Conservation (phyloP, 2,113 vertebrate species). For the Ahaetulla prasina region DNA sequence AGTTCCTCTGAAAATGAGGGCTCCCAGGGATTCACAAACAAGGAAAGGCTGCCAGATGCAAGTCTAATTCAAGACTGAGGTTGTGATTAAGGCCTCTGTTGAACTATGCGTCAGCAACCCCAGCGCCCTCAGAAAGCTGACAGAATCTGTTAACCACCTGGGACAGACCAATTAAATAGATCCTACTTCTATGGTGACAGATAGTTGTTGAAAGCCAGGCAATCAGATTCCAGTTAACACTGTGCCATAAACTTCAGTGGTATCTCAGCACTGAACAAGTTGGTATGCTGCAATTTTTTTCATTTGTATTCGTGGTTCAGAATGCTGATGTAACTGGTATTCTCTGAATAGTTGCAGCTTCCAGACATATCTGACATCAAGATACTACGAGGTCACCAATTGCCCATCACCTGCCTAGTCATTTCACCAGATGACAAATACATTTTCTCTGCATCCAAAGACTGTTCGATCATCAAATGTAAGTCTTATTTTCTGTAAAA, state of each 20-base stretch:
- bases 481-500: constrained; percentile 55
- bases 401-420: constrained; percentile 87
- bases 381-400: constrained; percentile 87
- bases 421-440: constrained; percentile 83
- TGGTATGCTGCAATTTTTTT: background rate
- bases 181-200: background rate
- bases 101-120: background rate
- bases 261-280: background rate
- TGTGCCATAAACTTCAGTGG: background rate
- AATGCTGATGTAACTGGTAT: background rate
- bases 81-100: background rate
- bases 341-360: constrained; percentile 71
- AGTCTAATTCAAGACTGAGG: background rate
- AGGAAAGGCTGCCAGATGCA: background rate
- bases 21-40: background rate
- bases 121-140: background rate
- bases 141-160: background rate
- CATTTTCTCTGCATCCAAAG: constrained; percentile 91
- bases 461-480: constrained; percentile 95
- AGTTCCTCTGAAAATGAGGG: background rate
- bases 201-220: background rate
- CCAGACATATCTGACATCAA: constrained; percentile 78
- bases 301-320: background rate
- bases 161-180: background rate
- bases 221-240: background rate